These are phyloP conservation scores for Albula glossodonta DNA, from an alignment of 2,113 vertebrate genomes.

Conservation along the genomic window DNA sequence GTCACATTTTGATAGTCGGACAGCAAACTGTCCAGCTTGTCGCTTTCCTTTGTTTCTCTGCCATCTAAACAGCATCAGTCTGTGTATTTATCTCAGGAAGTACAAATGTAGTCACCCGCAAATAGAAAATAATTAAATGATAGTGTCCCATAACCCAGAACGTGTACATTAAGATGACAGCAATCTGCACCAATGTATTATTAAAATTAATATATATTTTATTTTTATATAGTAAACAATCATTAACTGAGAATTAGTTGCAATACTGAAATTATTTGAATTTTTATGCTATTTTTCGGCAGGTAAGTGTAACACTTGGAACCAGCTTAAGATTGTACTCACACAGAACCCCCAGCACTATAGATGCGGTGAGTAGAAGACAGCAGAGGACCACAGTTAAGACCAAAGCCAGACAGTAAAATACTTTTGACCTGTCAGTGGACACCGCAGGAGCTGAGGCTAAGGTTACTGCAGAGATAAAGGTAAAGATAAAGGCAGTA, in stretches of 20 bases:
- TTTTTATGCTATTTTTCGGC: neutral
- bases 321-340: slow-evolving; percentile 21
- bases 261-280: neutral
- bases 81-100: neutral
- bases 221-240: too few species aligned
- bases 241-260: too few species aligned
- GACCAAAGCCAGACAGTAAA: neutral
- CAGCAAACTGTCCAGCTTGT: slow-evolving; percentile 4
- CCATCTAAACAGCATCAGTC: neutral
- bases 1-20: slow-evolving; percentile 42
- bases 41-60: neutral
- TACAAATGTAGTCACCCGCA: neutral
- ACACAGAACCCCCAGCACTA: slow-evolving; percentile 40
- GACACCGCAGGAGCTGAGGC: neutral
- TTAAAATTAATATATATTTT: too few species aligned
- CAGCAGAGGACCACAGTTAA: slow-evolving; percentile 26
- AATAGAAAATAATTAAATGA: neutral
- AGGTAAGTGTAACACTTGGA: neutral
- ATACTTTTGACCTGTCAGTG: neutral
- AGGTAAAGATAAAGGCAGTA: neutral
- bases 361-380: slow-evolving; percentile 30
- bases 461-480: neutral
- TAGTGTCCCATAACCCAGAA: neutral
- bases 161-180: too few species aligned
- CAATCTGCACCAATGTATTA: too few species aligned